Percentiles rank a stretch among this genome's conserved stretches.
phyloP scores from a whole-genome alignment of 2,113 vertebrate species.

The Silurus glanis region DNA sequence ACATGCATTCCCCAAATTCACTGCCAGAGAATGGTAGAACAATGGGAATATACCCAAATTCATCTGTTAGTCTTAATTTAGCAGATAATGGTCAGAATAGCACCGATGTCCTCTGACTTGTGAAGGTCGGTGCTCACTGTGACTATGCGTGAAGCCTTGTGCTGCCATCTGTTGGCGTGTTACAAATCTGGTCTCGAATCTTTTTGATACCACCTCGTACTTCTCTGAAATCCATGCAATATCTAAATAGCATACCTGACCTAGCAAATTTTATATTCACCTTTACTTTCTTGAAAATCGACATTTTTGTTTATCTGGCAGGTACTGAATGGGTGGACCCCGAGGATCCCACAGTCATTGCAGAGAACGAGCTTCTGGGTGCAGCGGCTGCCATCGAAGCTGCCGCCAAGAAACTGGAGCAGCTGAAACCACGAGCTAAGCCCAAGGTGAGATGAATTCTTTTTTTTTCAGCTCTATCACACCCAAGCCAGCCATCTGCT shows the following conservation, averaged over 20 bases:
- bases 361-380: constrained; percentile 93
- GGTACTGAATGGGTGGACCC: constrained; percentile 95
- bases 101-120: too few species aligned
- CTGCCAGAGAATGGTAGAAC: neutral
- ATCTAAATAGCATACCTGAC: neutral
- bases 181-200: too few species aligned
- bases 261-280: neutral
- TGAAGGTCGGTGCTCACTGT: too few species aligned
- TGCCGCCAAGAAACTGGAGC: constrained; percentile 98
- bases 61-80: neutral
- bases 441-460: constrained; percentile 80
- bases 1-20: neutral
- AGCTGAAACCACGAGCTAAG: constrained; percentile 93
- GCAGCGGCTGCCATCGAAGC: constrained; percentile 96
- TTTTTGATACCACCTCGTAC: too few species aligned
- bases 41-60: neutral
- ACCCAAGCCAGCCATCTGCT: constrained; percentile 16
- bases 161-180: too few species aligned
- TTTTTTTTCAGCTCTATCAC: constrained; percentile 46
- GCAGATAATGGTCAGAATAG: too few species aligned
- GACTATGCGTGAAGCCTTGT: too few species aligned
- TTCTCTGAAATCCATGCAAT: neutral
- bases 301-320: constrained; percentile 49
- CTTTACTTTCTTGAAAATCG: neutral
- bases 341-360: constrained; percentile 94